Evolutionary conservation across 2,888 invertebrate genomes (phyloP), one percentile per base, ranked within the genome.

Genomic region (Tortrix viridana): DNA sequence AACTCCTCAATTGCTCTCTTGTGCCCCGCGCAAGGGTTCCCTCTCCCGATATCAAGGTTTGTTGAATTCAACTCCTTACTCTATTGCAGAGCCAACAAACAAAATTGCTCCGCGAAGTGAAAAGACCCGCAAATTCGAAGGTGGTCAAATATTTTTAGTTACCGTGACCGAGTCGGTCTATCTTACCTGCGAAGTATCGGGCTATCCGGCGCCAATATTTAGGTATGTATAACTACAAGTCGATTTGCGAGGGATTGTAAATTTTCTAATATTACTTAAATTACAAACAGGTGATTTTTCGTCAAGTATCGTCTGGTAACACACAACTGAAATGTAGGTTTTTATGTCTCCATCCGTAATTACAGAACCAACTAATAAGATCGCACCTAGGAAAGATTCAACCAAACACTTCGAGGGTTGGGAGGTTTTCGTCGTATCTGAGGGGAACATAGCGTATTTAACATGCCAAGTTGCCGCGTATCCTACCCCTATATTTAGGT

Each of bases 1-100:
- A 75, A 76, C 50, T 70, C 84, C 65, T 71, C 88, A 54, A 73
- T 93, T 73, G 91, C 93, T 65, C 80, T 93, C 64, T 76, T 92
- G 66, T 96, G 95, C 84, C 94, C 94, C 46, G 95, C 95, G 32
- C 95, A 96, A 92, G 95, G 94, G 74, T 95, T 93, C 82, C 96
- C 96, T 49, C 94, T 95, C 71, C 95, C 95, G 73, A 79, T 91
- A 65, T 94, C 94, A 90, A 95, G 95, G 95, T 95, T 92, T 80
- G 89, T 88, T 75, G 65, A 71, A 61, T 68, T 65, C 67, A 69
- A 69, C 66, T 70, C 75, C 76, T 81, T 80, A 75, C 82, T 80
- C 74, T 69, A 84, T 93, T 94, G 77, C 94, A 95, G 95, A 95
- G 89, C 95, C 95, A 57, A 95, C 94, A 58, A 95, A 93, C 89